Evolutionary conservation across 64 coral and sea anemone genomes (phyloP).

Genomic region (Acropora yongei): DNA sequence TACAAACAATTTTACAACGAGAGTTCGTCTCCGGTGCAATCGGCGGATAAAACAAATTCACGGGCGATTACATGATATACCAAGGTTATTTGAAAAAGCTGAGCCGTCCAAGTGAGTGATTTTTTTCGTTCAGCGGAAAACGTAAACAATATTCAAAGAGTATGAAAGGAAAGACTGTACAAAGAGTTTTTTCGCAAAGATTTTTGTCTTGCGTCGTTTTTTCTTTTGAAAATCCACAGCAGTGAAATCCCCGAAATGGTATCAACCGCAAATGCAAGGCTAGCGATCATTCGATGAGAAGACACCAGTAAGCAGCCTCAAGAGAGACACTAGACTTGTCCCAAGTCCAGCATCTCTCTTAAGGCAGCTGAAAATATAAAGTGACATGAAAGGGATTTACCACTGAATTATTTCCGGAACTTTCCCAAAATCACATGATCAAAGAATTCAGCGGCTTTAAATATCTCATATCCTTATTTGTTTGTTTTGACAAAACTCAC

Average conservation of each 20-base stretch:
- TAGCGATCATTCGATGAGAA: constrained; percentile 1
- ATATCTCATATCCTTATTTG: background rate
- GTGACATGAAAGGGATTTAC: background rate
- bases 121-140: too few relatives aligned
- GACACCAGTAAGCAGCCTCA: background rate
- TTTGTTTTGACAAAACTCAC: too few relatives aligned
- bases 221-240: constrained; percentile 53
- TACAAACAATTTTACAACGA: too few relatives aligned
- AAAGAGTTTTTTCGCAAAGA: too few relatives aligned
- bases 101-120: too few relatives aligned
- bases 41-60: too few relatives aligned
- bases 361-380: constrained; percentile 2
- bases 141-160: too few relatives aligned
- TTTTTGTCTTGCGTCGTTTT: background rate
- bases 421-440: background rate
- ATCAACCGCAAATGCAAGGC: constrained; percentile 16
- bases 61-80: too few relatives aligned
- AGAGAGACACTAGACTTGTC: background rate
- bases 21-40: too few relatives aligned
- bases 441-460: background rate
- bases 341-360: background rate
- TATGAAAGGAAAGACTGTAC: too few relatives aligned
- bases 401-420: background rate
- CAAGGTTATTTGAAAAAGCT: too few relatives aligned
- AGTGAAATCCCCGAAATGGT: background rate